These are phyloP conservation scores for Cebus imitator DNA, from an alignment of 2,113 vertebrate genomes.

Conservation along the genomic window DNA sequence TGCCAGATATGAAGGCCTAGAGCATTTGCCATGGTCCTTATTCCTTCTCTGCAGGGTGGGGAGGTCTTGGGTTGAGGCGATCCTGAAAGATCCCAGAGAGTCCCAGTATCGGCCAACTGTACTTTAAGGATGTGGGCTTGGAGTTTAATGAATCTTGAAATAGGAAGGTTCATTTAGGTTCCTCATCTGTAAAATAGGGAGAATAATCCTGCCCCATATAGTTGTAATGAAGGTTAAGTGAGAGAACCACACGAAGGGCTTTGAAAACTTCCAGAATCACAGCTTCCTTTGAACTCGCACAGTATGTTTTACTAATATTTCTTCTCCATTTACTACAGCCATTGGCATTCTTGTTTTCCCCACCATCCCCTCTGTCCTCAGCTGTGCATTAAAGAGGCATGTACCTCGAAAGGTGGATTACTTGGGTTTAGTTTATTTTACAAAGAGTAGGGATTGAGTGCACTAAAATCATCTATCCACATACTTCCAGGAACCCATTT, in stretches of 20 bases:
- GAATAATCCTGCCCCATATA: no score
- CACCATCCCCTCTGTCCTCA: not conserved
- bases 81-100: not conserved
- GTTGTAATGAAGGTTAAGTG: not conserved
- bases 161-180: not conserved
- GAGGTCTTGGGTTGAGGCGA: not conserved
- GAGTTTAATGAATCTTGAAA: not conserved
- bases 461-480: not conserved
- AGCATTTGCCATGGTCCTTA: not conserved
- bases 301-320: not conserved
- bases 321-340: not conserved
- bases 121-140: not conserved
- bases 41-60: not conserved
- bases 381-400: not conserved
- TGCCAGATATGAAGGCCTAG: not conserved
- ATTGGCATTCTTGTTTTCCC: no score
- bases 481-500: not conserved
- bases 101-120: not conserved
- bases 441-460: not conserved
- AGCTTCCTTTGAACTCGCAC: not conserved
- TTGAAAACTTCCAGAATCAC: not conserved
- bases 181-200: not conserved
- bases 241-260: not conserved
- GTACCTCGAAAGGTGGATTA: not conserved
- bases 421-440: not conserved